Evolutionary conservation across 2,113 vertebrate genomes (phyloP).

Genomic region (Hoplias malabaricus): DNA sequence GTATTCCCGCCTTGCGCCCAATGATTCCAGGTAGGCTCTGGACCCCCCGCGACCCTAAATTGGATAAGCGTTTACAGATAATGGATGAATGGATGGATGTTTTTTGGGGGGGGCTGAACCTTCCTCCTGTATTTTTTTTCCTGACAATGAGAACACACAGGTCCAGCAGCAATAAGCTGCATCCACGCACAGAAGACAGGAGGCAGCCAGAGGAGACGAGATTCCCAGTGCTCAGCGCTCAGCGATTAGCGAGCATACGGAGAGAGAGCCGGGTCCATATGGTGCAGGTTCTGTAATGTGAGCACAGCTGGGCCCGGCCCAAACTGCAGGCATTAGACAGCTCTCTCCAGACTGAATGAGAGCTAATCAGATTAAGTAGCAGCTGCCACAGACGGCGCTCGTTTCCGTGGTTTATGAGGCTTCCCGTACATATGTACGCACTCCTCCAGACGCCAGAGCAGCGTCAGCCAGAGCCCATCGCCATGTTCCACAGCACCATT

Average conservation of each 20-base stretch:
- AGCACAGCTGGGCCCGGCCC: slow-evolving; percentile 44
- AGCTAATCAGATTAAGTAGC: slow-evolving; percentile 57
- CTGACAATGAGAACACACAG: background rate
- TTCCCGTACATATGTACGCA: slow-evolving; percentile 28
- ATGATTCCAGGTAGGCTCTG: too few species aligned
- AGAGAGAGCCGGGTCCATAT: slow-evolving; percentile 35
- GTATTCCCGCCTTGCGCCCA: too few species aligned
- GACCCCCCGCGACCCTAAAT: too few species aligned
- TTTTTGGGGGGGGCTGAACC: too few species aligned
- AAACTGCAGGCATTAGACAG: slow-evolving; percentile 45
- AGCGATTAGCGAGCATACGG: background rate
- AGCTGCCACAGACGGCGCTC: slow-evolving; percentile 48
- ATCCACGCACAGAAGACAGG: background rate
- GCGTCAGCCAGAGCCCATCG: slow-evolving; percentile 36
- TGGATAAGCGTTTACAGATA: too few species aligned
- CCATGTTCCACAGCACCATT: slow-evolving; percentile 41
- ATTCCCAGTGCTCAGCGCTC: background rate
- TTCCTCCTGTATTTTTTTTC: background rate
- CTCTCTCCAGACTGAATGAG: slow-evolving; percentile 51
- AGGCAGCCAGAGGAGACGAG: background rate
- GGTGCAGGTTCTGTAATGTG: slow-evolving; percentile 42
- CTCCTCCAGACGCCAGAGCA: slow-evolving; percentile 29
- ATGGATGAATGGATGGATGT: too few species aligned
- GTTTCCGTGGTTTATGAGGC: slow-evolving; percentile 41
- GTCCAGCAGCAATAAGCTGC: background rate